phyloP scores from a whole-genome alignment of 2,888 invertebrate species.

The Chrysina gloriosa region DNA sequence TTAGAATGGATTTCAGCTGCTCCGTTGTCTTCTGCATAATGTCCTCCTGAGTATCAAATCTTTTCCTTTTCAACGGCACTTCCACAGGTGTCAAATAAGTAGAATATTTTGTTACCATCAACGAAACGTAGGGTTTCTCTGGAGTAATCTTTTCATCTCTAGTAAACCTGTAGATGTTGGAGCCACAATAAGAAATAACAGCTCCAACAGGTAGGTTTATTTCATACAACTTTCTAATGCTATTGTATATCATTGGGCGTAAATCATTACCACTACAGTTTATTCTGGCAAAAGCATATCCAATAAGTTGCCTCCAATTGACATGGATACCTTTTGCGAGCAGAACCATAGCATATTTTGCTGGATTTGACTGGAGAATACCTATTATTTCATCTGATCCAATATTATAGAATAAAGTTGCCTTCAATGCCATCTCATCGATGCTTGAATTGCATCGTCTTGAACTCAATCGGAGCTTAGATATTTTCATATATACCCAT shows the following conservation, averaged over 20 bases:
- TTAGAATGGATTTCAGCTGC: no score
- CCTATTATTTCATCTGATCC: not conserved
- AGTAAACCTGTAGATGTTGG: not conserved
- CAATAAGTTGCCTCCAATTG: conserved; percentile 41
- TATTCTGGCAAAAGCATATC: conserved; percentile 32
- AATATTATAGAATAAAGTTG: not conserved
- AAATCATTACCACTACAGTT: not conserved
- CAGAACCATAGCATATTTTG: conserved; percentile 17
- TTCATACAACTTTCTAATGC: not conserved
- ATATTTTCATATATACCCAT: not conserved
- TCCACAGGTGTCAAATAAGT: not conserved
- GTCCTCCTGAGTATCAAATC: no score
- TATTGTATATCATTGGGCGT: not conserved
- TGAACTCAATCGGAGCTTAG: not conserved
- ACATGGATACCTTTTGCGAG: conserved; percentile 32
- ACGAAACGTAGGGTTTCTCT: not conserved
- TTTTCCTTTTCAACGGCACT: no score
- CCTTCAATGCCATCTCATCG: conserved; percentile 12
- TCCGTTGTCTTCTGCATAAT: no score
- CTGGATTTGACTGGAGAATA: not conserved
- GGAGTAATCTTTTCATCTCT: not conserved
- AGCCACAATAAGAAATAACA: conserved; percentile 12
- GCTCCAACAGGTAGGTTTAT: not conserved
- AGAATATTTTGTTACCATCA: not conserved
- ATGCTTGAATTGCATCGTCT: not conserved